Percentiles rank a stretch among this genome's conserved stretches.
These are phyloP conservation scores for Apostichopus japonicus DNA, from an alignment of 35 echinoderm and acorn worm genomes.

Conservation along the genomic window DNA sequence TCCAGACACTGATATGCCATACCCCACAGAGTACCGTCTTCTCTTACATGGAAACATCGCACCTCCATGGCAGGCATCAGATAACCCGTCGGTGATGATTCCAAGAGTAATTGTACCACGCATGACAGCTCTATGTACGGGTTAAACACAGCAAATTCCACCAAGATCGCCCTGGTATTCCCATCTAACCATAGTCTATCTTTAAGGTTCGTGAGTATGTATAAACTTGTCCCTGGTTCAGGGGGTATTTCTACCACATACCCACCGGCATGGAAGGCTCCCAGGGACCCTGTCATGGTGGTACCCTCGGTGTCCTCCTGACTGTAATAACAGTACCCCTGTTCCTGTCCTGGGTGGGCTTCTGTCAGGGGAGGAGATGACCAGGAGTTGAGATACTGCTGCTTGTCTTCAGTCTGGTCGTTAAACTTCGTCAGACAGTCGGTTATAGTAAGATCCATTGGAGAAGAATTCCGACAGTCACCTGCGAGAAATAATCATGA, in stretches of 20 bases:
- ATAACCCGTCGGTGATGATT: conserved; percentile 6
- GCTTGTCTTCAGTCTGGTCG: not conserved
- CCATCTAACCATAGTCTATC: conserved; percentile 34
- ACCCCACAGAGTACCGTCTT: not conserved
- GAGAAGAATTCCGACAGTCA: not conserved
- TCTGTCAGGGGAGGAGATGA: not conserved
- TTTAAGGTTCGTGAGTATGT: conserved; percentile 1
- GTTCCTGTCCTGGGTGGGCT: not conserved
- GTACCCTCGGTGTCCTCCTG: not conserved
- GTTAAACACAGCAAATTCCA: conserved; percentile 39
- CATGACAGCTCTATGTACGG: not conserved
- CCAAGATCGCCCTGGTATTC: conserved; percentile 25
- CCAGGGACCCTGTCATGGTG: not conserved
- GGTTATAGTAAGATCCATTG: not conserved
- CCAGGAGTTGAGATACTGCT: conserved; percentile 12
- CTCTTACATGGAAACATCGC: not conserved
- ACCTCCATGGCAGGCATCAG: not conserved
- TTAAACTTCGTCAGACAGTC: not conserved
- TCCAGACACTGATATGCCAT: not conserved
- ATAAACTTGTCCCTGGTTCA: not conserved
- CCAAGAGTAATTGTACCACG: conserved; percentile 1
- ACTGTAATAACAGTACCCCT: conserved; percentile 7
- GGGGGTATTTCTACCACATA: conserved; percentile 44
- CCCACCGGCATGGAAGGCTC: conserved; percentile 30
- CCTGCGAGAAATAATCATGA: not conserved